Conservation (phyloP, 2,888 invertebrate genomes). For the Saturnia pavonia region DNA sequence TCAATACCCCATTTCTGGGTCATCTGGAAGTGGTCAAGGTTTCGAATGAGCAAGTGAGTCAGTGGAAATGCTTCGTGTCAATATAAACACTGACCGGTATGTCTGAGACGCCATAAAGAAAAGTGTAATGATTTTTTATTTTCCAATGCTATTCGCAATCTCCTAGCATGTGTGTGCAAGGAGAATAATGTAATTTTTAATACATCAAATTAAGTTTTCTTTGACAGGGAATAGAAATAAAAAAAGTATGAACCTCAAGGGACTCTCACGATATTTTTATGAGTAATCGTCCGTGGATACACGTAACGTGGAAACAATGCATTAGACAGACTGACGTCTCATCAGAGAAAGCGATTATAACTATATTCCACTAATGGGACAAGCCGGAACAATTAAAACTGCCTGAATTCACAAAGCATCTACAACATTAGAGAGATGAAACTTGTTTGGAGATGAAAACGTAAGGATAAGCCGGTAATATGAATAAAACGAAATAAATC, state of each 20-base stretch:
- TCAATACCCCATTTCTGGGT: no score
- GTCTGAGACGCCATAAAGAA: no score
- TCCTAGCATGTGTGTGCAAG: no score
- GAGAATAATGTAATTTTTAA: no score
- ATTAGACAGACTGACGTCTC: neutral
- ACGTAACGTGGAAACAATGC: neutral
- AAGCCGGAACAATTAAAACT: constrained; percentile 13
- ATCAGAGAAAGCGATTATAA: constrained; percentile 11
- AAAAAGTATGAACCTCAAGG: neutral
- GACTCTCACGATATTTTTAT: neutral
- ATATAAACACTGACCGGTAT: no score
- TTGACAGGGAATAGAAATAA: neutral
- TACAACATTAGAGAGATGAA: constrained; percentile 9
- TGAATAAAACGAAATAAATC: neutral
- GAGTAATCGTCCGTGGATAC: neutral
- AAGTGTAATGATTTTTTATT: no score
- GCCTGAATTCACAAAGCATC: constrained; percentile 10
- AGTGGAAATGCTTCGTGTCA: no score
- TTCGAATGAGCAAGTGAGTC: no score
- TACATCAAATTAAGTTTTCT: no score
- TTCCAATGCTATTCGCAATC: no score
- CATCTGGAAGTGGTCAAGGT: no score
- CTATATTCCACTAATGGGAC: constrained; percentile 13
- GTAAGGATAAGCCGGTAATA: neutral
- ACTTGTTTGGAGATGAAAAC: neutral